Conservation (phyloP, 2,888 invertebrate genomes). For the Encarsia formosa region DNA sequence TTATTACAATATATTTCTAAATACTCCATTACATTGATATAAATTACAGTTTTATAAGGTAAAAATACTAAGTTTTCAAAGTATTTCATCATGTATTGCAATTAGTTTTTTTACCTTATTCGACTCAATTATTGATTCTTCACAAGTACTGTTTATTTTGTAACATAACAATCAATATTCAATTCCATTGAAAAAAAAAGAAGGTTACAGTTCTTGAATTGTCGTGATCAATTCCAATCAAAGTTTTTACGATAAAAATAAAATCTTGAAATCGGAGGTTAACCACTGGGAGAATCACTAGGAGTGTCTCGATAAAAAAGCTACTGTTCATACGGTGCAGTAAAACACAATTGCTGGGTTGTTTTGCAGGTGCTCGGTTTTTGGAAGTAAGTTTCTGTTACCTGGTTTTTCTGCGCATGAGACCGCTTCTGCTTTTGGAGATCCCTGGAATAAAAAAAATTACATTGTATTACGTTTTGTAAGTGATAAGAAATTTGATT, state of each 20-base stretch:
- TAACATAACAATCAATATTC: too few relatives aligned
- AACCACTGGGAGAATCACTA: conserved; percentile 8
- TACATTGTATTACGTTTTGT: too few relatives aligned
- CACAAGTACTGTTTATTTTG: too few relatives aligned
- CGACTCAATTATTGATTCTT: too few relatives aligned
- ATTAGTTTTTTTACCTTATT: too few relatives aligned
- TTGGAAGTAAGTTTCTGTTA: conserved; percentile 43
- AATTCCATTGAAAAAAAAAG: too few relatives aligned
- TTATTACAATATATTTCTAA: neutral
- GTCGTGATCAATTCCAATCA: too few relatives aligned
- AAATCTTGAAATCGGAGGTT: conserved; percentile 7
- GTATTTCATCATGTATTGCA: too few relatives aligned
- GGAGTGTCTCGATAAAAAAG: conserved; percentile 7
- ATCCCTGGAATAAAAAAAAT: conserved; percentile 33
- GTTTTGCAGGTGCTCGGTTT: conserved; percentile 39
- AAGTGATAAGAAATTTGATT: too few relatives aligned
- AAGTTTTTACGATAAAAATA: neutral
- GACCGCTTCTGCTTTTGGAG: conserved; percentile 28
- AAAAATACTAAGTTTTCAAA: neutral
- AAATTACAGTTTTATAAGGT: neutral
- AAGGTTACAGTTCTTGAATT: too few relatives aligned
- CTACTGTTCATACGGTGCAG: conserved; percentile 42
- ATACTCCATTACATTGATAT: neutral
- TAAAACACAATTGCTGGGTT: conserved; percentile 46
- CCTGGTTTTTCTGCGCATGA: conserved; percentile 39